Conservation (phyloP, 2,113 vertebrate genomes). For the Platycercus adscitus region DNA sequence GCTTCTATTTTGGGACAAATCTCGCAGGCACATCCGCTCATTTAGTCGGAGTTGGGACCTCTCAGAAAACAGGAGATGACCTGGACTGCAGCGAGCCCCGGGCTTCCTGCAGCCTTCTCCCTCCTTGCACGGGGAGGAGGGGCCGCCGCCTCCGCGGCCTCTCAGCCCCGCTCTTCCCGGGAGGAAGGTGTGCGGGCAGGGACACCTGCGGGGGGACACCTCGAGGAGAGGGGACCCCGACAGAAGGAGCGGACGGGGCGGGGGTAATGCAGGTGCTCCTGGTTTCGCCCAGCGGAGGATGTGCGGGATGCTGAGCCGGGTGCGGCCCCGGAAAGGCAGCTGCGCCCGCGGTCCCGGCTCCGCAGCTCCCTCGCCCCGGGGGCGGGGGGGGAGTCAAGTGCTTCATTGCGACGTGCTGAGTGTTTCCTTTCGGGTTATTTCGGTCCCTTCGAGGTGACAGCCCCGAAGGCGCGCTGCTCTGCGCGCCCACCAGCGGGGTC, state of each 20-base stretch:
- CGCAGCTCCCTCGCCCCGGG: background rate
- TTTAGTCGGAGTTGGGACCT: conserved; percentile 89
- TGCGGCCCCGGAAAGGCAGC: background rate
- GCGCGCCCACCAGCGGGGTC: too few relatives aligned
- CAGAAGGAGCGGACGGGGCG: too few relatives aligned
- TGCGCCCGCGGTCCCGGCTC: background rate
- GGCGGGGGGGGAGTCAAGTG: background rate
- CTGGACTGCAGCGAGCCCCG: conserved; percentile 74
- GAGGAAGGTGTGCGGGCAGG: background rate
- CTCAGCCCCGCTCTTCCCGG: background rate
- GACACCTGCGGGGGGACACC: background rate
- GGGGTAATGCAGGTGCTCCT: background rate
- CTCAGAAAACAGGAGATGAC: conserved; percentile 97
- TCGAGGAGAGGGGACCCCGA: background rate
- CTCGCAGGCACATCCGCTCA: conserved; percentile 96
- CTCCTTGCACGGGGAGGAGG: conserved; percentile 30
- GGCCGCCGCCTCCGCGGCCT: background rate
- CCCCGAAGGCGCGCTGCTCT: background rate
- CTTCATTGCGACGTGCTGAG: background rate
- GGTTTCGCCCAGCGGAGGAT: background rate
- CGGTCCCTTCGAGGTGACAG: background rate
- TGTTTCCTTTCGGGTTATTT: background rate
- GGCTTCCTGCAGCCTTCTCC: conserved; percentile 78
- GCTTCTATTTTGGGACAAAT: conserved; percentile 93
- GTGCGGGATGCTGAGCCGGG: background rate